Base-by-base conservation (phyloP, 2,888 invertebrate genomes). In the Eupithecia exiguata region DNA sequence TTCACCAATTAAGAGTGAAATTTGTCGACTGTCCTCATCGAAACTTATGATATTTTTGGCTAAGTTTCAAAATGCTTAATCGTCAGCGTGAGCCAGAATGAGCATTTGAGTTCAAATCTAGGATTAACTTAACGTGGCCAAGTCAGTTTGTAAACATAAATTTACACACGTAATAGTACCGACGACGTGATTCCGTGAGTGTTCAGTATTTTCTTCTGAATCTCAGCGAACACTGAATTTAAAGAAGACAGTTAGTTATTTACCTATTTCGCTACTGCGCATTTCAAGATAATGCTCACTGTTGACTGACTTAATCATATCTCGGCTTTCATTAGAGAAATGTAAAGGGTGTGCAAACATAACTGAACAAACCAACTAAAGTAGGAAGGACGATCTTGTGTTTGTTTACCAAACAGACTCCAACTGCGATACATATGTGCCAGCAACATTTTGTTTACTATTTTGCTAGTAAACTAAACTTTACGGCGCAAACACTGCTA, bases 331-430 rank as follows among this genome's bases (percentile, higher is more conserved):
- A 84, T 82, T 81, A 82, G 76, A 83, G 76, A 82, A 79, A 81
- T 78, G 80, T 79, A 83, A 83, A 84, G 80, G 83, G 83, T 80
- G 80, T 78, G 77, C 77, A 85, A 83, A 85, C 80, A 84, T 72
- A 72, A 69, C 71, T 77, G 73, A 71, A 78, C 80, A 80, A 83
- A 82, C 77, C 76, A 78, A 78, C 74, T 72, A 69, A 67, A 72
- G 75, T 81, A 82, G 81, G 83, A 77, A 79, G 75, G 74, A 77
- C 74, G 65, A 70, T 70, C 70, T 72, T 72, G 74, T 78, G 63
- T 74, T 79, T 82, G 90, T 92, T 92, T 92, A 88, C 76, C 86
- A 91, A 91, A 92, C 90, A 91, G 80, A 84, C 81, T 82, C 78
- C 86, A 84, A 86, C 84, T 88, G 87, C 84, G 81, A 85, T 82